Evolutionary conservation across 2,797 vertebrate species (phyloP), one percentile per base, ranked within the genome.

Genomic region (Psittacula echo): DNA sequence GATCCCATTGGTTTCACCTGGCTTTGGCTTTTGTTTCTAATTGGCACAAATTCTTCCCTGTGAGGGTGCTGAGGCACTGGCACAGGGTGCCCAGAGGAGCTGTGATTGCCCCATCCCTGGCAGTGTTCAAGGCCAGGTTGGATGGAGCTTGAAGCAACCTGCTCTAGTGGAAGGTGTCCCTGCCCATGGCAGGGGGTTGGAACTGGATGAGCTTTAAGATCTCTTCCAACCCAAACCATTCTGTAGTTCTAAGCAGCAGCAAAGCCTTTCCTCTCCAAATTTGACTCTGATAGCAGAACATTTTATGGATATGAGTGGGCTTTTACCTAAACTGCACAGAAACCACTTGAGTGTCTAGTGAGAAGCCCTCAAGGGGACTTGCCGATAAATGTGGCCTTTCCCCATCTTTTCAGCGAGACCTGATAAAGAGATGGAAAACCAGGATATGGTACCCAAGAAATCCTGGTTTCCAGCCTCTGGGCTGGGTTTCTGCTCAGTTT

Each of bases 1-100:
- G 37, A 64, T 53, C 56, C 26, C 37, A 17, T 53, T 0, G 0
- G 16, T 74, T 60, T 92, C 0, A 0, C n/a, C 22, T 29, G 18
- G 5, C 27, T 73, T 78, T 58, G 54, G 26, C 16, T 85, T 96
- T 76, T 54, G 45, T 41, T 81, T 64, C 54, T 60, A 5, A 37
- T 54, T 47, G 77, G 15, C 58, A 60, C 15, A 37, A 60, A 26
- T 37, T 60, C 58, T 60, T 37, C 58, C 5, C 58, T 37, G 2
- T 26, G 34, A 37, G 2, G 58, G 34, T 60, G 58, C 23, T 60
- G 34, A 60, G 34, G 58, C 10, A 0, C 34, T 60, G 58, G 34
- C 58, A 26, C 14, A 18, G 56, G 56, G 23, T 60, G 23, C 56
- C 56, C n/a, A 60, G 23, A 60, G 56, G 24, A 26, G 15, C 56